Evolutionary conservation across 2,888 invertebrate genomes (phyloP).

Genomic region (Venusia cambrica): DNA sequence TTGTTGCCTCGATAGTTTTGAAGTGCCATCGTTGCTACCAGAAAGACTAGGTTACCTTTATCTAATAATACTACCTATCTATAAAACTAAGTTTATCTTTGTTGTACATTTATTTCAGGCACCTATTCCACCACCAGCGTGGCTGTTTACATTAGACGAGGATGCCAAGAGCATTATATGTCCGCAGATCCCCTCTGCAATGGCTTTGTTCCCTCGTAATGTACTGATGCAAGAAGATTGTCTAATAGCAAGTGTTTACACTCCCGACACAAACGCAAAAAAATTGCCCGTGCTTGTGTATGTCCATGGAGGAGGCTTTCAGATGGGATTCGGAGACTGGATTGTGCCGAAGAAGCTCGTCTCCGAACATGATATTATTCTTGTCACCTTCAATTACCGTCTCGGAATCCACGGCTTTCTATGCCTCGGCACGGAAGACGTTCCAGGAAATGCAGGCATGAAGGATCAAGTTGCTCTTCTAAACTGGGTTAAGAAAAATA

Average conservation of each 20-base stretch:
- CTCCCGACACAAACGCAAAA: constrained; percentile 44
- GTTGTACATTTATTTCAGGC: constrained; percentile 37
- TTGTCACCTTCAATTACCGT: constrained; percentile 45
- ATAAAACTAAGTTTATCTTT: too few species aligned
- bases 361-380: constrained; percentile 33
- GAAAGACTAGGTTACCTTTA: too few species aligned
- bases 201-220: too few species aligned
- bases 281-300: constrained; percentile 41
- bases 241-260: constrained; percentile 56
- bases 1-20: too few species aligned
- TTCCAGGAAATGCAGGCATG: constrained; percentile 53
- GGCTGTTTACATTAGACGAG: constrained; percentile 36
- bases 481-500: constrained; percentile 51
- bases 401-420: constrained; percentile 45
- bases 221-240: constrained; percentile 46
- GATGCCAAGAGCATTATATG: constrained; percentile 38
- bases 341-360: constrained; percentile 28
- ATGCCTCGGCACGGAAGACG: constrained; percentile 42
- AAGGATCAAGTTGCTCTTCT: constrained; percentile 50
- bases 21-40: too few species aligned
- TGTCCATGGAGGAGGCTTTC: constrained; percentile 45
- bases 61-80: too few species aligned
- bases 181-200: too few species aligned
- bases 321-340: constrained; percentile 34
- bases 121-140: constrained; percentile 39